Conservation (phyloP, 1,140 invertebrate genomes). For the Drosophila sproati region DNA sequence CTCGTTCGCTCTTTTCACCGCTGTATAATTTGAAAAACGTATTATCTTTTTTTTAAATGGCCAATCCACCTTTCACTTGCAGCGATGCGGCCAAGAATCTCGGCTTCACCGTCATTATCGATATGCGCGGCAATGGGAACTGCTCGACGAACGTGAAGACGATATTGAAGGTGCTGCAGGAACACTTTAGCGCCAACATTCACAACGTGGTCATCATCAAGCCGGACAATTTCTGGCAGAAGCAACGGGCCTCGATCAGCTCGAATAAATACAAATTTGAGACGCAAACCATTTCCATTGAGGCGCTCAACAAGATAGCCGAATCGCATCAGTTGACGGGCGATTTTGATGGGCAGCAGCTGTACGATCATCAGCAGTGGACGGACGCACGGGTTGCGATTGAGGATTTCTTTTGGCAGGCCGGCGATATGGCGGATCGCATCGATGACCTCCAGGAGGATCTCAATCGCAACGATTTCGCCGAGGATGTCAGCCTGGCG, state of each 20-base stretch:
- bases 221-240: constrained; percentile 99
- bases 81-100: constrained; percentile 95
- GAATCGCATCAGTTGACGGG: constrained; percentile 95
- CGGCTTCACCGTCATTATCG: constrained; percentile 97
- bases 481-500: constrained; percentile 95
- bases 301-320: constrained; percentile 95
- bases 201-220: constrained; percentile 98
- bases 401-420: constrained; percentile 98
- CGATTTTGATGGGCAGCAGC: constrained; percentile 96
- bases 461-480: constrained; percentile 94
- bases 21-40: not conserved
- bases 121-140: constrained; percentile 94
- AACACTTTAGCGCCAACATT: constrained; percentile 95
- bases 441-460: constrained; percentile 96
- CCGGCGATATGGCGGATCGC: constrained; percentile 95
- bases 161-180: constrained; percentile 97
- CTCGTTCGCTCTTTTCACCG: constrained; percentile 6
- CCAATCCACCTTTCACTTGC: constrained; percentile 85
- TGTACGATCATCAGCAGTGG: constrained; percentile 98
- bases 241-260: constrained; percentile 97
- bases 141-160: constrained; percentile 98
- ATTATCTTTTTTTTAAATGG: constrained; percentile 7
- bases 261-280: constrained; percentile 99
- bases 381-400: constrained; percentile 96
- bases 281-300: constrained; percentile 98